Percentiles rank a stretch among this genome's conserved stretches.
Conservation (phyloP, 2,797 vertebrate genomes). For the Thaleichthys pacificus region DNA sequence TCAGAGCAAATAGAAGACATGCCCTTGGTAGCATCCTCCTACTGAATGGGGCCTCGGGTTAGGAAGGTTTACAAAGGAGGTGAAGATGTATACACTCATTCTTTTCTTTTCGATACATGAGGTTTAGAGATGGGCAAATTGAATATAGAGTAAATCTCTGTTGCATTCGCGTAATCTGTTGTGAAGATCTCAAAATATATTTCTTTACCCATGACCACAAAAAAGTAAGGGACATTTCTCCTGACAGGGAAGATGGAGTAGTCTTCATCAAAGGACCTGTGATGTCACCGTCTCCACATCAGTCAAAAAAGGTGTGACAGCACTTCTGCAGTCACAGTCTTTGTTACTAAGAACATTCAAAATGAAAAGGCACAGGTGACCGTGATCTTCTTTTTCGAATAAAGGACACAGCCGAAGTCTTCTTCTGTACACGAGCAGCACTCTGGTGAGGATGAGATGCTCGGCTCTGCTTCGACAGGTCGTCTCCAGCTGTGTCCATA, state of each 20-base stretch:
- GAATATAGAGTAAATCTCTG: slow-evolving; percentile 50
- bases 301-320: slow-evolving; percentile 71
- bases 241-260: slow-evolving; percentile 50
- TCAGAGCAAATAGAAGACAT: slow-evolving; percentile 84
- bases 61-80: slow-evolving; percentile 36
- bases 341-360: slow-evolving; percentile 46
- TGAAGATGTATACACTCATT: slow-evolving; percentile 21
- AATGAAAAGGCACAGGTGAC: slow-evolving; percentile 80
- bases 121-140: slow-evolving; percentile 57
- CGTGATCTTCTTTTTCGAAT: slow-evolving; percentile 48
- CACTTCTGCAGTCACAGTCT: slow-evolving; percentile 65
- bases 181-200: slow-evolving; percentile 51
- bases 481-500: slow-evolving; percentile 18
- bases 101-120: slow-evolving; percentile 36
- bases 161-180: slow-evolving; percentile 49
- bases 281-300: slow-evolving; percentile 22
- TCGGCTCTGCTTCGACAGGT: slow-evolving; percentile 8
- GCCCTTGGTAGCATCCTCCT: slow-evolving; percentile 61
- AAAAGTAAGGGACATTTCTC: slow-evolving; percentile 40
- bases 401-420: slow-evolving; percentile 47
- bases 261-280: slow-evolving; percentile 37
- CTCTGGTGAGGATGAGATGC: slow-evolving; percentile 7
- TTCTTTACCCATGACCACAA: slow-evolving; percentile 47
- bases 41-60: slow-evolving; percentile 38
- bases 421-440: slow-evolving; percentile 31